Evolutionary conservation across 2,113 vertebrate species (phyloP).

Genomic region (Brachyhypopomus gauderio): DNA sequence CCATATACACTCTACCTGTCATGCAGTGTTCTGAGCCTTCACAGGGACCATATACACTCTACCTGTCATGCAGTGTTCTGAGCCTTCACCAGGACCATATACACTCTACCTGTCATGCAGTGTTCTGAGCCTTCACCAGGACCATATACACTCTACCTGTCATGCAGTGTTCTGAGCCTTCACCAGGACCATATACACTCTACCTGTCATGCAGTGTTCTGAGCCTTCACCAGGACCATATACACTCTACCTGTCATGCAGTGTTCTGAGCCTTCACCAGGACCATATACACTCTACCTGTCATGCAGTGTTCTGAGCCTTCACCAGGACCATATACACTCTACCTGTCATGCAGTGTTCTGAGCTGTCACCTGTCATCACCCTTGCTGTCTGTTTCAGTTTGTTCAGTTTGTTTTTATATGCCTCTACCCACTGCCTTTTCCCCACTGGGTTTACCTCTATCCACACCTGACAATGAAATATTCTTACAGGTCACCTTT

Average conservation of each 20-base stretch:
- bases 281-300: not conserved
- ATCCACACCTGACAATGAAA: constrained; percentile 4
- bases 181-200: not conserved
- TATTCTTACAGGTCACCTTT: not conserved
- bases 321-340: not conserved
- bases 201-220: not conserved
- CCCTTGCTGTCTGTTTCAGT: constrained; percentile 30
- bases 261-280: not conserved
- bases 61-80: not conserved
- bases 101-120: not conserved
- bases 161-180: not conserved
- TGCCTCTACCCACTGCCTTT: constrained; percentile 2
- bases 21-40: not conserved
- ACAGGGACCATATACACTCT: not conserved
- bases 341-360: not conserved
- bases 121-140: not conserved
- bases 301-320: too few species aligned
- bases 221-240: not conserved
- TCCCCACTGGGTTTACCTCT: not conserved
- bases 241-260: not conserved
- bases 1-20: not conserved
- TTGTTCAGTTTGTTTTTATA: constrained; percentile 23
- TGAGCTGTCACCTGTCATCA: constrained; percentile 2
- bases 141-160: not conserved
- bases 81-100: not conserved